Evolutionary conservation across 2,797 vertebrate genomes (phyloP).

Genomic region (Chloroceryle amazona): DNA sequence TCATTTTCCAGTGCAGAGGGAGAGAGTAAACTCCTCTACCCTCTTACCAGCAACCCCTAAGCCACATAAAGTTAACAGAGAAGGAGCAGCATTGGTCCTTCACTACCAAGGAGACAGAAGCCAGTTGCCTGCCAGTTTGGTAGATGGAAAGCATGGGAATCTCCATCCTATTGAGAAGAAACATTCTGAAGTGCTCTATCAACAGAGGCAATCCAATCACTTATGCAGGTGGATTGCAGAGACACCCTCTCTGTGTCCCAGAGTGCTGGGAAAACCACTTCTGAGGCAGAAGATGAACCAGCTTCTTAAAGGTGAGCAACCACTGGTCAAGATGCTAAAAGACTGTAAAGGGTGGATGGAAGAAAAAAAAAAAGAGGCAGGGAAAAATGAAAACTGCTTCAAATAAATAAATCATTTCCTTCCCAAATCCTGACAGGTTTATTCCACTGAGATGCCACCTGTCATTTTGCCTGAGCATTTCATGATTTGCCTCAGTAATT

Average conservation of each 20-base stretch:
- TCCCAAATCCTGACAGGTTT: constrained; percentile 1
- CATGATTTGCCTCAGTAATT: not conserved
- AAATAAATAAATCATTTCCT: not conserved
- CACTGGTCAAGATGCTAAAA: accelerated
- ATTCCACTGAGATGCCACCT: not conserved
- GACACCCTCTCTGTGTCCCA: not conserved
- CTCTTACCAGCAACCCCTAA: not conserved
- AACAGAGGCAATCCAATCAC: not conserved
- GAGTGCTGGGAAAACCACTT: not conserved
- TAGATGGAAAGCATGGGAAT: not conserved
- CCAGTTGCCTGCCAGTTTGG: not conserved
- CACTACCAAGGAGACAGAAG: not conserved
- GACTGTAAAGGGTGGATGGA: not conserved
- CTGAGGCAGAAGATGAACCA: not conserved
- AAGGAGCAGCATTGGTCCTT: not conserved
- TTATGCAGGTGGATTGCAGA: not conserved
- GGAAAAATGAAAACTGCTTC: not conserved
- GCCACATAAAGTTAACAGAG: not conserved
- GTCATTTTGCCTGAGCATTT: constrained; percentile 2
- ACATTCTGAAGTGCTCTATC: not conserved
- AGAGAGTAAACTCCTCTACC: not conserved
- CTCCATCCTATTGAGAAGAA: not conserved
- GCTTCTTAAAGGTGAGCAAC: not conserved
- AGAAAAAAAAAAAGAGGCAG: not conserved
- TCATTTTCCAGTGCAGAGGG: not conserved